Evolutionary conservation across 2,797 vertebrate species (phyloP).

Genomic region (Clarias laeviceps): DNA sequence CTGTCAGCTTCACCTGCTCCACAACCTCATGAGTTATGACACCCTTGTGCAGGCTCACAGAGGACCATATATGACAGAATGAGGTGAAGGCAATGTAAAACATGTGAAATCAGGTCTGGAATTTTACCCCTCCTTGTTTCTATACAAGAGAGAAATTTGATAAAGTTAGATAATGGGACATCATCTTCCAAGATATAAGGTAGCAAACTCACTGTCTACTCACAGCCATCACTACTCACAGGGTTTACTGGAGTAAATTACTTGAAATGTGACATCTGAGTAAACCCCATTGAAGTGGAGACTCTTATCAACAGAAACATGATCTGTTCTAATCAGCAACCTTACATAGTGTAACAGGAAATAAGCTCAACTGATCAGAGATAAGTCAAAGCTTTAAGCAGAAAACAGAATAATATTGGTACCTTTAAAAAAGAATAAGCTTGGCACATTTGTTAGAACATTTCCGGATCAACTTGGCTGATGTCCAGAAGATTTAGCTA

Average conservation of each 20-base stretch:
- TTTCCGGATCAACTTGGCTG: conserved; percentile 13
- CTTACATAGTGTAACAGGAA: conserved; percentile 23
- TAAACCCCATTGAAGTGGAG: conserved; percentile 3
- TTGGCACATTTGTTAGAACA: background rate
- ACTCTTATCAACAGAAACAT: conserved; percentile 37
- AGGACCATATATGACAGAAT: conserved; percentile 11
- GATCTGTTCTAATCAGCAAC: conserved; percentile 24
- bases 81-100: conserved; percentile 48
- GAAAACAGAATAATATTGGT: background rate
- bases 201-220: background rate
- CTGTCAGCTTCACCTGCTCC: conserved; percentile 48
- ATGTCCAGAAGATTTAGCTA: conserved; percentile 26
- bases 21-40: conserved; percentile 30
- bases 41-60: conserved; percentile 19
- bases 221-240: background rate
- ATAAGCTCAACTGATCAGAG: conserved; percentile 25
- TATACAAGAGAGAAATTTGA: conserved; percentile 40
- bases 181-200: conserved; percentile 4
- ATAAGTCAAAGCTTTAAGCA: conserved; percentile 26
- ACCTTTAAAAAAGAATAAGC: background rate
- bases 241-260: background rate
- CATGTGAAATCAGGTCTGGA: conserved; percentile 54
- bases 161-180: conserved; percentile 42
- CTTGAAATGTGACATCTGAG: background rate
- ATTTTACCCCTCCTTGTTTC: conserved; percentile 44